These are phyloP conservation scores for Cryptus armator DNA, from an alignment of 2,888 invertebrate species.

Conservation along the genomic window DNA sequence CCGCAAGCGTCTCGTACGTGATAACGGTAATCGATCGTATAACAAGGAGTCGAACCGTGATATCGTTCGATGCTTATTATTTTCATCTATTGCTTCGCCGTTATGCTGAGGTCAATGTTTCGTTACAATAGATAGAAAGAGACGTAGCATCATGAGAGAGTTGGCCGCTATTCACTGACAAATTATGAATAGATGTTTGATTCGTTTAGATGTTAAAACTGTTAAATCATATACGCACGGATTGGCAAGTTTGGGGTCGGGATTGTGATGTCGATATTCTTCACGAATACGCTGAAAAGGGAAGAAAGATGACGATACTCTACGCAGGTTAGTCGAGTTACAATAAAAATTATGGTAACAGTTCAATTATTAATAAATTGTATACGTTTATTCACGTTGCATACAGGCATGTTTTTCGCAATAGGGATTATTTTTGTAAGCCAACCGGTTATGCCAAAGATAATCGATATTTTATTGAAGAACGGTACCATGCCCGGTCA, in stretches of 20 bases:
- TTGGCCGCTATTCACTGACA: no score
- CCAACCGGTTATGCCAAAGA: constrained; percentile 52
- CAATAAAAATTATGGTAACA: not conserved
- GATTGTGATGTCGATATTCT: constrained; percentile 51
- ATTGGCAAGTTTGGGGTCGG: constrained; percentile 49
- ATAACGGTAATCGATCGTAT: no score
- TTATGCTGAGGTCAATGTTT: no score
- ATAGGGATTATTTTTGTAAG: constrained; percentile 27
- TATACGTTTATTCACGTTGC: not conserved
- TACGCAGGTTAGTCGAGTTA: constrained; percentile 39
- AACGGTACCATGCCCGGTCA: constrained; percentile 46
- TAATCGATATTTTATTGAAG: constrained; percentile 44
- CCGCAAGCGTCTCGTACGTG: no score
- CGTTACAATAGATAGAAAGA: no score
- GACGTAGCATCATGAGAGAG: no score
- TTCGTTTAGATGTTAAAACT: constrained; percentile 9
- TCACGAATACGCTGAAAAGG: constrained; percentile 44
- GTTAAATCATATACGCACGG: constrained; percentile 25
- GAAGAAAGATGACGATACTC: constrained; percentile 37
- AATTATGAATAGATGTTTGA: not conserved
- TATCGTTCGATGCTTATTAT: no score
- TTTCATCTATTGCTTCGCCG: no score
- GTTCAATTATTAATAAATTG: not conserved
- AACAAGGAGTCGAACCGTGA: no score
- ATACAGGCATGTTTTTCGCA: constrained; percentile 32